Evolutionary conservation across 2,888 invertebrate genomes (phyloP), one percentile per base, ranked within the genome.

Genomic region (Tuberolachnus salignus): DNA sequence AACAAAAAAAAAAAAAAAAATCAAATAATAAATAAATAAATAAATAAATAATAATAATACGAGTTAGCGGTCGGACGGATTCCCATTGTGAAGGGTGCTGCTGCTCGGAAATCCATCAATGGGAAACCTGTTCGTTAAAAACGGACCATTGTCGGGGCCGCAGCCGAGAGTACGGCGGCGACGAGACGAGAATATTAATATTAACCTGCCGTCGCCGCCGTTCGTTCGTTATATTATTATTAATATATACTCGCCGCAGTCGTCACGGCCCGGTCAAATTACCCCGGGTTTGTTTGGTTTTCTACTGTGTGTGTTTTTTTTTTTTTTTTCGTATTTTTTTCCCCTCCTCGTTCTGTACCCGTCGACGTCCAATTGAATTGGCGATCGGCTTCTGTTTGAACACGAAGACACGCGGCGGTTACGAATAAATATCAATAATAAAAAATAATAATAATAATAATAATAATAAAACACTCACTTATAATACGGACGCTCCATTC

Each of bases 111-210:
- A 61, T 75, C 66, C 75, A 57, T 75, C 75, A 75, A 75, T 75
- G 75, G 67, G 75, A 75, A 75, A 75, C 75, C 75, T 75, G 75
- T 75, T 75, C 75, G 75, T 75, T 75, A 75, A 75, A 75, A 75
- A 66, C 74, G 16, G 23, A 57, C 75, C 57, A 67, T 75, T 75
- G 75, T 75, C 75, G 66, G 26, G 71, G 23, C 57, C 74, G 51
- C 63, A 42, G 63, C 53, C 44, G 61, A 49, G 72, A 73, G 42
- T 19, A 14, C 13, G n/a, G 19, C 42, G 55, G n/a, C 23, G 44
- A 75, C 75, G 75, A 75, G 75, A 75, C 75, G 67, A 46, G 75
- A 75, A 75, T 75, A 75, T 67, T 57, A 75, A 75, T 66, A 49
- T 57, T 57, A 57, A 75, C 75, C 34, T 46, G 53, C 66, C 19